Conservation (phyloP, 2,797 vertebrate genomes). For the Mus minutoides region DNA sequence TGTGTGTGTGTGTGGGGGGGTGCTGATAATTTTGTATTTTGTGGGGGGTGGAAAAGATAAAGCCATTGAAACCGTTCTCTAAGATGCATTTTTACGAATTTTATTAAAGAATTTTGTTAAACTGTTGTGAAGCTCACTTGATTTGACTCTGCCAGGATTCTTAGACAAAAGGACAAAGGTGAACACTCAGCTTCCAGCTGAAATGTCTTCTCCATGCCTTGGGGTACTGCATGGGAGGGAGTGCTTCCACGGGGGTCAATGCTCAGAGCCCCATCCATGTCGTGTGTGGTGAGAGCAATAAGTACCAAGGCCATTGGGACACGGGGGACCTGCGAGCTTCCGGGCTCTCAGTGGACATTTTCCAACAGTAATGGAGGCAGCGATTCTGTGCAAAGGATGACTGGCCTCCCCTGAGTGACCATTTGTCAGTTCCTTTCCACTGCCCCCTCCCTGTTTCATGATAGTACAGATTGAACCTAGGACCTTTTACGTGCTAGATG, state of each 20-base stretch:
- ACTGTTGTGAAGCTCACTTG: slow-evolving; percentile 62
- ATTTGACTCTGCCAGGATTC: slow-evolving; percentile 2
- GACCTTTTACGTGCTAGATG: neutral
- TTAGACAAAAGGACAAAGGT: neutral
- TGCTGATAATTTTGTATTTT: slow-evolving; percentile 76
- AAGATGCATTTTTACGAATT: slow-evolving; percentile 80
- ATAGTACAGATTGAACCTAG: neutral
- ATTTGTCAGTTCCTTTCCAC: neutral
- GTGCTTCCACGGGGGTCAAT: neutral
- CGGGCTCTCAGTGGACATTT: neutral
- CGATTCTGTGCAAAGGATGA: neutral
- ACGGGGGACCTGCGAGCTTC: neutral
- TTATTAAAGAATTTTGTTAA: slow-evolving; percentile 84
- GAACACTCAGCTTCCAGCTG: neutral
- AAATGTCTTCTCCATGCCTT: neutral
- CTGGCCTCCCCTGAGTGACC: neutral
- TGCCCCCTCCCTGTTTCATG: neutral
- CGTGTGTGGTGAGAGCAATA: neutral
- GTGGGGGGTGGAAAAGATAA: slow-evolving; percentile 68
- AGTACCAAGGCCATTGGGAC: neutral
- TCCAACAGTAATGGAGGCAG: neutral
- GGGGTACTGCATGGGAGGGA: neutral
- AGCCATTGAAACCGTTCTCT: slow-evolving; percentile 46
- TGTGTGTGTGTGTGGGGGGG: slow-evolving; percentile 62
- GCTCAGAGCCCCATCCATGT: neutral